Evolutionary conservation across 2,888 invertebrate genomes (phyloP), one percentile per base, ranked within the genome.

Genomic region (Drosophila rubida): DNA sequence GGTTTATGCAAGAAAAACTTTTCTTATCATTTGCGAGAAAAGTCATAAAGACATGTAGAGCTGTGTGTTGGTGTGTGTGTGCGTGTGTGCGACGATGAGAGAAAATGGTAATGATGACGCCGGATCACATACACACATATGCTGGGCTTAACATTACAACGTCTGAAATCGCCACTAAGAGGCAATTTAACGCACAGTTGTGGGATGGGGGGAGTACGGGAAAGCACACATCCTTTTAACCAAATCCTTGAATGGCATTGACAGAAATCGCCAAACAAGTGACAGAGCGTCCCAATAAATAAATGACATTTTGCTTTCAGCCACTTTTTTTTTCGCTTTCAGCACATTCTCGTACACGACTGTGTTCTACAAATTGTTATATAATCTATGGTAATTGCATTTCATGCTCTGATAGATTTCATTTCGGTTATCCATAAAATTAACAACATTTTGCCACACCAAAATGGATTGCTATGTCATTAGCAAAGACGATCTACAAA

Each of bases 1-100:
- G 41, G 37, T 49, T 53, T 32, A 58, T 66, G 70, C 58, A 58
- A 8, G 50, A 68, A 84, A 81, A 87, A 76, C 46, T 87, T 87
- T 85, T 68, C 88, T 86, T 85, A 85, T 85, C 86, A 87, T 82
- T 72, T 73, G 71, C 73, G 70, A 69, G 74, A 85, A 85, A 85
- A 73, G 66, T 75, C 83, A 87, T 84, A 87, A 84, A 77, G 83
- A 79, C 82, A 58, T 59, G 41, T 39, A 6, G 14, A 13, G 37
- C 22, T 53, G 27, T 25, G 35, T 19, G 19, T 19, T n/a, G n/a
- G 19, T 44, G 19, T 30, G 25, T 54, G 35, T 62, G 57, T 54
- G 44, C 48, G 62, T 50, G 48, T 51, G 60, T 60, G 55, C 59
- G 64, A 62, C 66, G 73, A 79, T 75, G 80, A 77, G 77, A 74